A percentile compares a stretch with the other conserved stretches of the same genome.
These are phyloP conservation scores for Oceanodroma leucorhoa DNA, from an alignment of 2,797 vertebrate genomes.

Conservation along the genomic window DNA sequence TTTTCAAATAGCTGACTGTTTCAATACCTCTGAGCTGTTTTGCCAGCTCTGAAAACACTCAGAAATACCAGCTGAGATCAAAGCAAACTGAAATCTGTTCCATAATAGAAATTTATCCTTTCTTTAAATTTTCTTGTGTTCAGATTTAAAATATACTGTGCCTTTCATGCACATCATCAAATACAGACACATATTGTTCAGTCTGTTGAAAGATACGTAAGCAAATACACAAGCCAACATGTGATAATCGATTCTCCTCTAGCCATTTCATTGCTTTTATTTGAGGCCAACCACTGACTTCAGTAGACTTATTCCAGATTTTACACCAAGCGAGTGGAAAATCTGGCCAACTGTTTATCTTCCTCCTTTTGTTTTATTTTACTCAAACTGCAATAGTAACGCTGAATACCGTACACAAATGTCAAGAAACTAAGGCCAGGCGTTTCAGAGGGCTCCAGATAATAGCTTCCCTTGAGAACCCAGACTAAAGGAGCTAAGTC, in stretches of 20 bases:
- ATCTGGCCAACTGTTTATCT: background rate
- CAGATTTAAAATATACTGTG: background rate
- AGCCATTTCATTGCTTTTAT: background rate
- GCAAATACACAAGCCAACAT: background rate
- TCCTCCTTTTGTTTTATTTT: background rate
- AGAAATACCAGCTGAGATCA: background rate
- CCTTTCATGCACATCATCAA: background rate
- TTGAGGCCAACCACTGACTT: background rate
- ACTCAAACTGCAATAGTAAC: background rate
- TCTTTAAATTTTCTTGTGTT: background rate
- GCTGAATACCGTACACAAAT: background rate
- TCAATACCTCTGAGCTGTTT: background rate
- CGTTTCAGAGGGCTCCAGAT: background rate
- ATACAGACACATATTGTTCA: background rate
- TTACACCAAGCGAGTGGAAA: background rate
- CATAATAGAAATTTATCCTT: background rate
- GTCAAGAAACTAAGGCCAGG: background rate
- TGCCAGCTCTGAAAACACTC: background rate
- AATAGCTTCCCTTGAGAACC: background rate
- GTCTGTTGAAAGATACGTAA: background rate
- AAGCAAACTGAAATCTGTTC: background rate
- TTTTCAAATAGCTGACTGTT: background rate
- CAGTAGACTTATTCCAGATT: background rate
- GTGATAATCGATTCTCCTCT: background rate
- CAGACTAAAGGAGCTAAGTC: background rate